A percentile compares a stretch with the other conserved stretches of the same genome.
These are phyloP conservation scores for Ganaspis brasiliensis DNA, from an alignment of 2,888 invertebrate genomes.

Conservation along the genomic window DNA sequence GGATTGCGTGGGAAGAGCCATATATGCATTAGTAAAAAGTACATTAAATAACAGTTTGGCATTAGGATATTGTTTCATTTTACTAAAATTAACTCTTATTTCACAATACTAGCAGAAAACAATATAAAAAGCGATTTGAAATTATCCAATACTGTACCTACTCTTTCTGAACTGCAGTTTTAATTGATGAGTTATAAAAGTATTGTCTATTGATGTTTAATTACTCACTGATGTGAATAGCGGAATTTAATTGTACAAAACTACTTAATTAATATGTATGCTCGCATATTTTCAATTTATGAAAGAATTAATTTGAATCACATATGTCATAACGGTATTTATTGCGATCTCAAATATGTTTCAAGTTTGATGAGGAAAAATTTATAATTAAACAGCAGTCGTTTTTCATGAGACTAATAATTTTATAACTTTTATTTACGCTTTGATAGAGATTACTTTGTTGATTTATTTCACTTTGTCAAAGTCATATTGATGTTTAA, in stretches of 20 bases:
- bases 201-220: neutral
- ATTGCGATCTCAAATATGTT: neutral
- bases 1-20: constrained; percentile 64
- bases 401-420: too few relatives aligned
- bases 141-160: neutral
- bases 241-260: neutral
- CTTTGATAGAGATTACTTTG: neutral
- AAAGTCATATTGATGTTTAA: constrained; percentile 16
- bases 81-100: constrained; percentile 6
- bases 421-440: too few relatives aligned
- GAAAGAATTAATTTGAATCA: neutral
- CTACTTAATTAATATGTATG: neutral
- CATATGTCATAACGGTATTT: neutral
- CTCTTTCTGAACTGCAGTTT: neutral
- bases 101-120: constrained; percentile 14
- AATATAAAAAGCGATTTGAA: constrained; percentile 17
- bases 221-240: neutral
- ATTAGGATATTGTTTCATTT: neutral
- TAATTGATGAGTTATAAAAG: neutral
- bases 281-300: neutral
- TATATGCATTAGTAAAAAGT: constrained; percentile 49
- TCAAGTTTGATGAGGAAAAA: too few relatives aligned
- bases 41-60: constrained; percentile 31
- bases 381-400: too few relatives aligned
- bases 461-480: constrained; percentile 10